Evolutionary conservation across 2,113 vertebrate genomes (phyloP).

Genomic region (Embiotoca jacksoni): DNA sequence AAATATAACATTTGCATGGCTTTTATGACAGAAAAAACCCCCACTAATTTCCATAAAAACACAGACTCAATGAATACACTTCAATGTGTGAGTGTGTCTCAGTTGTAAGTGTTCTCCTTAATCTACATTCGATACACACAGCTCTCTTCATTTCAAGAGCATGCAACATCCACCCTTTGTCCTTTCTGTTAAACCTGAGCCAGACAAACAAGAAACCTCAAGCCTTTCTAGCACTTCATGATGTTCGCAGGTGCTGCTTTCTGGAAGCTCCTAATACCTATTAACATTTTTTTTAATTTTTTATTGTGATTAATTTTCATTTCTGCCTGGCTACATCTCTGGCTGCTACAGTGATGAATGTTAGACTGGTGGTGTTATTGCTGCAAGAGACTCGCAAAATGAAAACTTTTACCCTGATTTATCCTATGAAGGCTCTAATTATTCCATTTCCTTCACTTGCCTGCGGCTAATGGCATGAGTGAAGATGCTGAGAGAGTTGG

Average conservation of each 20-base stretch:
- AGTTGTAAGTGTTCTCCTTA: constrained; percentile 75
- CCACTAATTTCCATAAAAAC: not conserved
- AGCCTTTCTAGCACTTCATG: constrained; percentile 90
- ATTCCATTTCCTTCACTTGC: constrained; percentile 25
- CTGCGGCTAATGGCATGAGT: constrained; percentile 48
- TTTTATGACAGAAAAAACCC: not conserved
- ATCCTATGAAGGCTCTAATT: constrained; percentile 35
- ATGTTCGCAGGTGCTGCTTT: constrained; percentile 89
- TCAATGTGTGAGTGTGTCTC: constrained; percentile 9
- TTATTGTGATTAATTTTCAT: not conserved
- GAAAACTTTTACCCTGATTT: constrained; percentile 12
- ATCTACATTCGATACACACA: constrained; percentile 60
- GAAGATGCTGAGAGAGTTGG: constrained; percentile 29
- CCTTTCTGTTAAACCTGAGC: constrained; percentile 89
- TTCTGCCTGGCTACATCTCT: not conserved
- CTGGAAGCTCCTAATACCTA: not conserved
- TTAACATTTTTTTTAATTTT: not conserved
- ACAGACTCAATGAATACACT: not conserved
- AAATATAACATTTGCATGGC: not conserved
- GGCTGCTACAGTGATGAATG: too few species aligned
- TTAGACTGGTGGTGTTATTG: constrained; percentile 56
- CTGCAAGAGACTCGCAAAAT: not conserved
- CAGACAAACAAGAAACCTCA: constrained; percentile 85
- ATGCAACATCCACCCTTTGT: constrained; percentile 90
- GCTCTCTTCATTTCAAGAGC: constrained; percentile 89